Evolutionary conservation across 1,140 invertebrate genomes (phyloP).

Genomic region (Andrena cerasifolii): DNA sequence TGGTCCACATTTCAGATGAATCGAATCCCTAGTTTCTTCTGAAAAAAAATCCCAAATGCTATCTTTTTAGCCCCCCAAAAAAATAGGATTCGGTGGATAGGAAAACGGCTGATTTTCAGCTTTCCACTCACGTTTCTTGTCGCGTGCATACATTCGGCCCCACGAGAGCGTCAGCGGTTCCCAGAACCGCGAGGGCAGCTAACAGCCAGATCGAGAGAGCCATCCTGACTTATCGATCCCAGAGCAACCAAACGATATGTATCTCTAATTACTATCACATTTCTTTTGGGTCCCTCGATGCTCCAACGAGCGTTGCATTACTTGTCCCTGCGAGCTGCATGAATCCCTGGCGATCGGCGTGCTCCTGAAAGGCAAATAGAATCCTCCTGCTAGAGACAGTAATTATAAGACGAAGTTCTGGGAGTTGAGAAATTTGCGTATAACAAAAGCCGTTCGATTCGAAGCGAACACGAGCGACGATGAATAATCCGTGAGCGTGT

Average conservation of each 20-base stretch:
- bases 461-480: background rate
- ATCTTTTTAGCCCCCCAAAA: no score
- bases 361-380: constrained; percentile 12
- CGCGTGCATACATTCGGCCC: constrained; percentile 79
- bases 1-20: no score
- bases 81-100: no score
- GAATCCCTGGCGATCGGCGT: background rate
- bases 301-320: no score
- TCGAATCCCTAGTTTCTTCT: no score
- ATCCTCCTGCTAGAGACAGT: no score
- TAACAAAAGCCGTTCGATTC: background rate
- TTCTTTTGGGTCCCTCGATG: background rate
- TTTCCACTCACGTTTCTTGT: constrained; percentile 73
- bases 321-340: background rate
- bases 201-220: constrained; percentile 39
- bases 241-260: no score
- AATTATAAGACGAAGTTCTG: no score
- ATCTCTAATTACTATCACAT: constrained; percentile 10
- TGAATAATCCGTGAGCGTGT: background rate
- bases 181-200: constrained; percentile 32
- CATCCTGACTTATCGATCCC: constrained; percentile 19
- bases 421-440: no score
- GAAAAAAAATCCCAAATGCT: no score
- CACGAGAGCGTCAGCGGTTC: constrained; percentile 64
- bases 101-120: no score